Base-by-base conservation (phyloP, 2,797 vertebrate genomes). In the Microctenopoma stevenorrisi region DNA sequence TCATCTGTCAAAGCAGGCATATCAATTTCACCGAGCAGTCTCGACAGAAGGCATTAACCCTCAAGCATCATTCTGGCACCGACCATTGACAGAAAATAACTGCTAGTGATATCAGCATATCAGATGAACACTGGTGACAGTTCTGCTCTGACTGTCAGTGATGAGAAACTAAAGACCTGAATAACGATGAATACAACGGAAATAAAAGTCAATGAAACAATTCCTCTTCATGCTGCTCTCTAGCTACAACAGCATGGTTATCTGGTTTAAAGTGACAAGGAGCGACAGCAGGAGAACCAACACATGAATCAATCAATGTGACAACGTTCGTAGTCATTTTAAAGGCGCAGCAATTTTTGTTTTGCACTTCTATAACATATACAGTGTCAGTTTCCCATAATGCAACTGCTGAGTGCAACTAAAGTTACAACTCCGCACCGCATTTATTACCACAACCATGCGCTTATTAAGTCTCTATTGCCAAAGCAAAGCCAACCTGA, bases 41-140 rank as follows among this genome's bases (percentile, higher is more conserved):
- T 85, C 56, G 38, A 82, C 83, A 85, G 78, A 84, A 85, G 82
- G 82, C 79, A 87, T 88, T 88, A 90, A 90, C 85, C 86, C 78
- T 69, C 70, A 75, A 69, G 84, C 64, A 35, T 86, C 83, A 76
- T 64, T 57, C 74, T 57, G 79, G 54, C 72, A 77, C 86, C 67
- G 64, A 50, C 62, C 77, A 56, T 50, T 78, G 79, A 78, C 75
- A 85, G 82, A 86, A 78, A 82, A 84, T 81, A 79, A 79, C 79
- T 49, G 76, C 62, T 25, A 35, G 64, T 72, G 81, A 81, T 85
- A 79, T 71, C 65, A 62, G 56, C 83, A 68, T 74, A 74, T 85
- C 81, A 85, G 73, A 84, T 62, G 78, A 79, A 68, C 56, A 13
- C 43, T 37, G 49, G n/a, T 66, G 78, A 79, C 63, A 64, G 38